Percentiles rank a stretch among this genome's conserved stretches.
Evolutionary conservation across 2,797 vertebrate genomes (phyloP).

Genomic region (Sternarchorhynchus goeldii): DNA sequence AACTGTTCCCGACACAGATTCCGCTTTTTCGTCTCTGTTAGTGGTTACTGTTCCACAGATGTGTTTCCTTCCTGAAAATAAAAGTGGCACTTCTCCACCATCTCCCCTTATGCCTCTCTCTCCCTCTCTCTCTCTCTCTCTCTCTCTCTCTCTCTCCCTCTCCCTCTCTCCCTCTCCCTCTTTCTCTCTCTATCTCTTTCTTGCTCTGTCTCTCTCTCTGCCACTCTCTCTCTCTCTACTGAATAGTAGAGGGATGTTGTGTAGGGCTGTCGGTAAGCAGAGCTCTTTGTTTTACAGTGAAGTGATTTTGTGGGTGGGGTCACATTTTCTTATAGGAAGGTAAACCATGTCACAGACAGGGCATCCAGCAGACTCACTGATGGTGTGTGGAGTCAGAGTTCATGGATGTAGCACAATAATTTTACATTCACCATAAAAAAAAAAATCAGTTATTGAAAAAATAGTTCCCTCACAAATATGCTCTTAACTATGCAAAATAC

Average conservation of each 20-base stretch:
- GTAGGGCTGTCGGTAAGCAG: not conserved
- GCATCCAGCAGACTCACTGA: no score
- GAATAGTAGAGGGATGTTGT: constrained; percentile 5
- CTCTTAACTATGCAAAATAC: no score
- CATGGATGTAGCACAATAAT: no score
- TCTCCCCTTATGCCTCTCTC: constrained; percentile 22
- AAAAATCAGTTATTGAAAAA: no score
- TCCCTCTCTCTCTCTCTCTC: constrained; percentile 27
- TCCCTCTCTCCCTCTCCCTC: no score
- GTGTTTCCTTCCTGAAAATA: constrained; percentile 65
- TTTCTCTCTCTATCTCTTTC: no score
- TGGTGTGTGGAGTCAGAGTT: no score
- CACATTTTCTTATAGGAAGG: not conserved
- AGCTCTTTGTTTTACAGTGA: constrained; percentile 27
- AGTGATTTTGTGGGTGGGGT: not conserved
- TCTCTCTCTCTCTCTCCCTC: not conserved
- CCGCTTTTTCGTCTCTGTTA: constrained; percentile 58
- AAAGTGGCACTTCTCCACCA: constrained; percentile 56
- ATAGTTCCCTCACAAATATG: no score
- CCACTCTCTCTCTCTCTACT: constrained; percentile 21
- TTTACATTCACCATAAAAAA: no score
- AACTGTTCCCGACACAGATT: constrained; percentile 55
- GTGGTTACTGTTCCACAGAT: constrained; percentile 63
- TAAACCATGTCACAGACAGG: no score
- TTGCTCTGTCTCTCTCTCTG: constrained; percentile 19